Evolutionary conservation across 2,797 vertebrate species (phyloP).

Genomic region (Antennarius maculatus): DNA sequence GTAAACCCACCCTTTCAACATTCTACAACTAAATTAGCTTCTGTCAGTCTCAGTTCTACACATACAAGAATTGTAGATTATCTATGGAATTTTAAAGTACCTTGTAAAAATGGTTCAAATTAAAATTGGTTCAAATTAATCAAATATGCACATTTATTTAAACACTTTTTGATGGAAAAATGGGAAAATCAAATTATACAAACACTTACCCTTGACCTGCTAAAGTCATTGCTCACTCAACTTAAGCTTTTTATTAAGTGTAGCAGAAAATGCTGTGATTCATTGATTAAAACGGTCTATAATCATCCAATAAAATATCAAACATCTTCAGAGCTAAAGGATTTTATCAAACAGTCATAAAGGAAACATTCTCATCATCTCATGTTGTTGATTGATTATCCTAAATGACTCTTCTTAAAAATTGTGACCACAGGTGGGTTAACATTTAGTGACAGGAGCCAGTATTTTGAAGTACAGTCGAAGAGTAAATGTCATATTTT

Average conservation of each 20-base stretch:
- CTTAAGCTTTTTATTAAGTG: neutral
- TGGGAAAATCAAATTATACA: no score
- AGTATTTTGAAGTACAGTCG: neutral
- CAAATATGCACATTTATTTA: neutral
- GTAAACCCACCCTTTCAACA: neutral
- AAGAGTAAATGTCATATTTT: neutral
- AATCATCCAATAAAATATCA: neutral
- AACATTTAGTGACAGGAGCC: neutral
- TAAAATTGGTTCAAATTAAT: neutral
- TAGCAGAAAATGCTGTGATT: conserved; percentile 10
- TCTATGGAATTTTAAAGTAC: neutral
- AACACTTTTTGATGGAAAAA: no score
- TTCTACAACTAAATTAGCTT: neutral
- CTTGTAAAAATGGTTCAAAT: neutral
- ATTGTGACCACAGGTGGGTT: neutral
- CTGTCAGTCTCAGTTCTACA: conserved; percentile 1
- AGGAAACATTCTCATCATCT: conserved; percentile 24
- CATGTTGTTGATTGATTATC: neutral
- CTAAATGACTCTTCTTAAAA: neutral
- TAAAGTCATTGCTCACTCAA: neutral
- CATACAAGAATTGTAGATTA: neutral
- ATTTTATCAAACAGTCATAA: conserved; percentile 8
- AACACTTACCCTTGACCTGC: neutral
- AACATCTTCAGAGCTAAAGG: conserved; percentile 10
- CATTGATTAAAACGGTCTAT: conserved; percentile 14